Evolutionary conservation across 2,888 invertebrate genomes (phyloP).

Genomic region (Polydrusus pterygomalis): DNA sequence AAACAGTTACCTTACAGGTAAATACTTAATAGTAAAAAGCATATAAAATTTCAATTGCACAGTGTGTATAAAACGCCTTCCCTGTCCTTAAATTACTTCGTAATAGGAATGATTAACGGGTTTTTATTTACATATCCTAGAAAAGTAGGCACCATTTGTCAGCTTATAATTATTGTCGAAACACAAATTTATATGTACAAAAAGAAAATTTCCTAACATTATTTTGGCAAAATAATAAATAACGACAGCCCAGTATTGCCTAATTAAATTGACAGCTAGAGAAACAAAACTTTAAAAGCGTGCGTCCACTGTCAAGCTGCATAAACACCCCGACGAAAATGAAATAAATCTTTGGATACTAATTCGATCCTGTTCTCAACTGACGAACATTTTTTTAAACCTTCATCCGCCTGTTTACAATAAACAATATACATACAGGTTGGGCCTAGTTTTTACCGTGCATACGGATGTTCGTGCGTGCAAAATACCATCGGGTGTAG

Average conservation of each 20-base stretch:
- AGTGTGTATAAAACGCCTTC: conserved; percentile 27
- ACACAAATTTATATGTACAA: conserved; percentile 16
- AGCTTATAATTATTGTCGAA: conserved; percentile 35
- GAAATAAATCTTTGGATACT: no score
- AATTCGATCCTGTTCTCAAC: no score
- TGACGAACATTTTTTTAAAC: no score
- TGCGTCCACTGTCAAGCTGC: no score
- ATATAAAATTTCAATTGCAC: conserved; percentile 41
- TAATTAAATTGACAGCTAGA: neutral
- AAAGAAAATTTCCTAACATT: conserved; percentile 6
- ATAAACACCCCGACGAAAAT: no score
- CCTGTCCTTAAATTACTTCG: conserved; percentile 28
- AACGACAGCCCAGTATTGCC: neutral
- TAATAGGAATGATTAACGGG: conserved; percentile 14
- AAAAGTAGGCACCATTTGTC: conserved; percentile 51
- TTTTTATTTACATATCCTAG: conserved; percentile 28
- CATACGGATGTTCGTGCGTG: no score
- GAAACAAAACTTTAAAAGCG: no score
- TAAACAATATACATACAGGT: no score
- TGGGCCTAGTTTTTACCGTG: no score
- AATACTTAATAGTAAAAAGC: conserved; percentile 31
- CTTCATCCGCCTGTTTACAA: no score
- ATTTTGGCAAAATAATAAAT: conserved; percentile 25
- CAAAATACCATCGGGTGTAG: no score
- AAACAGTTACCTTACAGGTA: conserved; percentile 35